A percentile compares a stretch with the other conserved stretches of the same genome.
Conservation (phyloP, 2,888 invertebrate species). For the Drosophila mimica region DNA sequence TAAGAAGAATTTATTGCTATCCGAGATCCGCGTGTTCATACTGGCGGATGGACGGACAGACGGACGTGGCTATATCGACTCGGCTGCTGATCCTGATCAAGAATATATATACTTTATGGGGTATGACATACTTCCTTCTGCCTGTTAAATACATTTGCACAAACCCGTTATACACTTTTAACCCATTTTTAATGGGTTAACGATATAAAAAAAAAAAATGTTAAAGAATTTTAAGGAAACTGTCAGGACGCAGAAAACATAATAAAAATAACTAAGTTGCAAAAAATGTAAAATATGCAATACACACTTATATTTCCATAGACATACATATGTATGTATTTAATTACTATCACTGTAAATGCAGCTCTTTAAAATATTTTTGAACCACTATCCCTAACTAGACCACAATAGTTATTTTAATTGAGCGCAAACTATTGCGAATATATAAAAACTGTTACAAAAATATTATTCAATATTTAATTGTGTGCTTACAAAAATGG, state of each 20-base stretch:
- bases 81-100: too few species aligned
- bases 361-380: neutral
- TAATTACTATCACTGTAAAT: neutral
- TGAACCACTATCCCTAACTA: neutral
- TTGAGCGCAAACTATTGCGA: neutral
- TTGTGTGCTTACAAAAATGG: slow-evolving; percentile 43
- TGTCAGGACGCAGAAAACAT: neutral
- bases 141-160: too few species aligned
- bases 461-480: neutral
- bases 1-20: too few species aligned
- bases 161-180: too few species aligned
- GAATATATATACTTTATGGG: too few species aligned
- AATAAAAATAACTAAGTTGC: neutral
- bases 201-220: neutral
- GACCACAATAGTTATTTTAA: neutral
- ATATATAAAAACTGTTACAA: neutral
- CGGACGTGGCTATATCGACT: too few species aligned
- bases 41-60: too few species aligned
- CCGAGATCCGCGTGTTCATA: too few species aligned
- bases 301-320: neutral
- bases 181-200: too few species aligned
- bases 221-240: neutral
- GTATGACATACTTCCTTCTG: too few species aligned
- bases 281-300: neutral
- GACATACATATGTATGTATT: neutral